Base-by-base conservation (phyloP, 1,140 invertebrate species). In the Catajapyx aquilonaris region DNA sequence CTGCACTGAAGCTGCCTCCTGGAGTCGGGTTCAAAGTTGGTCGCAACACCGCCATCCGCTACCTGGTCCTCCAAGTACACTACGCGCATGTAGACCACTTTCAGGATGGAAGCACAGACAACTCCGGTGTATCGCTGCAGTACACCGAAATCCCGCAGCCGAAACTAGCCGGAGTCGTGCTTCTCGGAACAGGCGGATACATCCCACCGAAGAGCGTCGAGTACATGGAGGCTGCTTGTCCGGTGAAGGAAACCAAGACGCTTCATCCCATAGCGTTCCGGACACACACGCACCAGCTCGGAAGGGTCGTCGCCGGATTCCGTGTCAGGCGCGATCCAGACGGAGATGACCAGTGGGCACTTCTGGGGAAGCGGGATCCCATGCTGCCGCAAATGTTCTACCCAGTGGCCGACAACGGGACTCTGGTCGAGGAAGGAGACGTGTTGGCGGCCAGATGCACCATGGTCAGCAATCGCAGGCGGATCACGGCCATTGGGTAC, bases 301-400 rank as follows among this genome's bases (percentile, higher is more conserved):
- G 85, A 66, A 66, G 69, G 52, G 75, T 86, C 3, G 90, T 95
- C 0, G 69, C 81, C 1, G 90, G 88, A 1, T 95, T 88, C 59
- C 67, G 70, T 37, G 71, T 91, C 1, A 61, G 65, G 10, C 54
- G 59, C n/a, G 54, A 65, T 19, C 50, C 56, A 5, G 59, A 60
- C 33, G 69, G 68, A 1, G 58, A 66, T 35, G 64, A 73, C 36
- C 50, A 71, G 23, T 93, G 87, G 86, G 67, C 69, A 11, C 54
- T 90, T 33, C 64, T 97, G 20, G 93, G 91, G 3, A 87, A 90
- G 57, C 70, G 80, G 40, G 69, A 95, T 65, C 93, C 93, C 3
- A 67, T 91, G 42, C 72, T 76, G 38, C 87, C 91, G 1, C 76
- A 95, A 60, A 94, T 97, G 76, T 98, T 97, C 64, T 96, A 97